Conservation (phyloP, 2,797 vertebrate genomes). For the Agapornis canus region DNA sequence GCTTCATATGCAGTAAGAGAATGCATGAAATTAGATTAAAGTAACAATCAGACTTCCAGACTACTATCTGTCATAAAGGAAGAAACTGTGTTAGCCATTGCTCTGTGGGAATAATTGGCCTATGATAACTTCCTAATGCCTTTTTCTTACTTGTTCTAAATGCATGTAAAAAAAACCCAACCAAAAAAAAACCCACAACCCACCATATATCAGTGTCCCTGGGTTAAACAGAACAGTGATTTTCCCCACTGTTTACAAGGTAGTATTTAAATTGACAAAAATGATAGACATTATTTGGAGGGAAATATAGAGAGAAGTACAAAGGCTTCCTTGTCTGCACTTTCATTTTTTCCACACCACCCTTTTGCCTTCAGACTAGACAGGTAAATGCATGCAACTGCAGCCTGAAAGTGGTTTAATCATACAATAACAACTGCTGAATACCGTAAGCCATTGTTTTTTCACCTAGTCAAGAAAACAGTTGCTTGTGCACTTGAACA, state of each 20-base stretch:
- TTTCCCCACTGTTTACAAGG: not conserved
- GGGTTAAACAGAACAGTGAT: not conserved
- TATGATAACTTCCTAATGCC: not conserved
- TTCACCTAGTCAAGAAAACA: not conserved
- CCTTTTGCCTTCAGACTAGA: not conserved
- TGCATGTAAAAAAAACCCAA: not conserved
- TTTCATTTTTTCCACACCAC: not conserved
- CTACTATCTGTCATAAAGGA: not conserved
- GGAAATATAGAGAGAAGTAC: not conserved
- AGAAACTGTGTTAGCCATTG: not conserved
- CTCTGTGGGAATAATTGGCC: not conserved
- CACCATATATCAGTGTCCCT: not conserved
- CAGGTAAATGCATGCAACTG: not conserved
- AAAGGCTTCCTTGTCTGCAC: not conserved
- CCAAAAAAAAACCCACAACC: not conserved
- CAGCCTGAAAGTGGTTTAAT: not conserved
- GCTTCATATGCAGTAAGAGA: not conserved
- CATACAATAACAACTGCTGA: not conserved
- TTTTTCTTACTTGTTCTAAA: not conserved
- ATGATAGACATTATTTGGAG: not conserved
- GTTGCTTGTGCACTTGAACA: conserved; percentile 1
- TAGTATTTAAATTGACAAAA: not conserved
- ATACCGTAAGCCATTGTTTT: not conserved
- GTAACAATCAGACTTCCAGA: not conserved
- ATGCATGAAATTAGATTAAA: not conserved